phyloP scores from a whole-genome alignment of 2,888 invertebrate genomes.

The Andrena marginata region DNA sequence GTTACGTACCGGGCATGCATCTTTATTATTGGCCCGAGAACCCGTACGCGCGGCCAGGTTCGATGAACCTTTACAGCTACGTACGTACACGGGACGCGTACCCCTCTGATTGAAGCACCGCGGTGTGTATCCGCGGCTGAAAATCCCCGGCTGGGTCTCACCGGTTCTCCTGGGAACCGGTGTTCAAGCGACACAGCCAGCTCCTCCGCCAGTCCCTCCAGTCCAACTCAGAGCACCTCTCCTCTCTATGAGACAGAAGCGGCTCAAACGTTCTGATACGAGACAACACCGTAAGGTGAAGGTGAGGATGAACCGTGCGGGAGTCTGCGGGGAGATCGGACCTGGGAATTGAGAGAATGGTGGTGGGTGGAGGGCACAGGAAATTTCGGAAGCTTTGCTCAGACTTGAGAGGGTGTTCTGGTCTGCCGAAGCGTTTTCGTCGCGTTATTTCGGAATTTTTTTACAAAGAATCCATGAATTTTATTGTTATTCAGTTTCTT shows the following conservation, averaged over 20 bases:
- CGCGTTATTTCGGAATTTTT: too few relatives aligned
- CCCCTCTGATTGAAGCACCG: slow-evolving; percentile 64
- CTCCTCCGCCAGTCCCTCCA: neutral
- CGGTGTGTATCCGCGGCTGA: slow-evolving; percentile 49
- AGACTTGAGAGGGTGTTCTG: too few relatives aligned
- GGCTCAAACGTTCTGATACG: neutral
- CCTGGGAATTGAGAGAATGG: too few relatives aligned
- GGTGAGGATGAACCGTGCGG: too few relatives aligned
- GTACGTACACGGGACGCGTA: slow-evolving; percentile 55
- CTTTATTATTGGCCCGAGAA: slow-evolving; percentile 75
- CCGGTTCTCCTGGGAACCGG: slow-evolving; percentile 27
- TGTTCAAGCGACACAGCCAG: neutral
- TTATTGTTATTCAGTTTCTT: too few relatives aligned
- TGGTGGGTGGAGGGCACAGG: too few relatives aligned
- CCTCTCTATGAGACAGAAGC: too few relatives aligned
- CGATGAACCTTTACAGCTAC: slow-evolving; percentile 72
- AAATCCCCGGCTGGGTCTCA: slow-evolving; percentile 50
- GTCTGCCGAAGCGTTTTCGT: too few relatives aligned
- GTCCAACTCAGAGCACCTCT: neutral
- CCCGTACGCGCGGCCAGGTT: slow-evolving; percentile 68
- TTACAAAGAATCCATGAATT: too few relatives aligned
- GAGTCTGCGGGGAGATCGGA: too few relatives aligned
- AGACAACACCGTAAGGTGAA: too few relatives aligned
- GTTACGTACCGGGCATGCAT: slow-evolving; percentile 75
- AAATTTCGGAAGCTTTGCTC: too few relatives aligned